phyloP scores from a whole-genome alignment of 2,797 vertebrate species.

The Pseudochirops cupreus region DNA sequence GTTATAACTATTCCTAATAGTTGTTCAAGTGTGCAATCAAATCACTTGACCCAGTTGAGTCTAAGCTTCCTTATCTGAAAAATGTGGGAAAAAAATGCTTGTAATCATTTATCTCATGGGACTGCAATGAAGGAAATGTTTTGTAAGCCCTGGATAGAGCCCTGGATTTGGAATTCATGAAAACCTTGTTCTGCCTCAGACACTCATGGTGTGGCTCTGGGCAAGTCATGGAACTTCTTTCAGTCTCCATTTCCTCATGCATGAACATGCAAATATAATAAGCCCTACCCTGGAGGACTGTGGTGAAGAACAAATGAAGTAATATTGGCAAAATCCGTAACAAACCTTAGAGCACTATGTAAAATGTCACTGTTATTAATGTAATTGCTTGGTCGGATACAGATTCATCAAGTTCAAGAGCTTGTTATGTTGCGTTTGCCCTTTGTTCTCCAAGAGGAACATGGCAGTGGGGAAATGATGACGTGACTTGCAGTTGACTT shows the following conservation, averaged over 20 bases:
- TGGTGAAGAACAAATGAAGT: not conserved
- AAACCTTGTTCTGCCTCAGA: not conserved
- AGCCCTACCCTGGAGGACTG: not conserved
- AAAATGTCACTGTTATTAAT: too few relatives aligned
- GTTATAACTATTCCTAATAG: not conserved
- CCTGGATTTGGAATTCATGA: not conserved
- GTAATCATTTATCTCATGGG: not conserved
- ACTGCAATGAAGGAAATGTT: not conserved
- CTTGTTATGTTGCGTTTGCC: too few relatives aligned
- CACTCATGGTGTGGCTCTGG: not conserved
- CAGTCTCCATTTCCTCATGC: not conserved
- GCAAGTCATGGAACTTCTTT: not conserved
- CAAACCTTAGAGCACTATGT: not conserved
- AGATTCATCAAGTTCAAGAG: too few relatives aligned
- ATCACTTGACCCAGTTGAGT: not conserved
- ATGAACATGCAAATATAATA: not conserved
- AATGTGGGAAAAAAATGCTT: not conserved
- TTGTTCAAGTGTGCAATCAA: not conserved
- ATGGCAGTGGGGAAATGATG: too few relatives aligned
- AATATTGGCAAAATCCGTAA: not conserved
- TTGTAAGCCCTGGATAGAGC: not conserved
- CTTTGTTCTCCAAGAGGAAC: too few relatives aligned
- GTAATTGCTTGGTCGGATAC: too few relatives aligned
- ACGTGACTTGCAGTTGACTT: too few relatives aligned
- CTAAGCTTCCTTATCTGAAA: not conserved